Percentiles rank a stretch among this genome's conserved stretches.
These are phyloP conservation scores for Heliconius eleuchia DNA, from an alignment of 1,140 invertebrate species.

Conservation along the genomic window DNA sequence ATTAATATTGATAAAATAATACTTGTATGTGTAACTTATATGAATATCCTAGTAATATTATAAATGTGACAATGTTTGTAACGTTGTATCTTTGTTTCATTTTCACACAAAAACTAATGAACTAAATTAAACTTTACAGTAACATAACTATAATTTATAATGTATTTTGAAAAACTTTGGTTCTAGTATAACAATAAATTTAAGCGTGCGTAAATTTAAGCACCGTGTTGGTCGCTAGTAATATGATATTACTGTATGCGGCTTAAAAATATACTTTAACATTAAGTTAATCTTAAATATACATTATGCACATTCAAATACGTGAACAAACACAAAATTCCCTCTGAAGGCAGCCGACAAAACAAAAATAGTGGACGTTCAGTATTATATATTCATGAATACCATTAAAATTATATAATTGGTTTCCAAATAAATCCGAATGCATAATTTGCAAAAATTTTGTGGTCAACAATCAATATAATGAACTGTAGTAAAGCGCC, in stretches of 20 bases:
- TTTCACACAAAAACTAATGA: too few species aligned
- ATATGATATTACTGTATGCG: too few species aligned
- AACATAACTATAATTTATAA: too few species aligned
- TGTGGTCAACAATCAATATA: conserved; percentile 35
- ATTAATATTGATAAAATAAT: neutral
- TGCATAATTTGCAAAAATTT: conserved; percentile 28
- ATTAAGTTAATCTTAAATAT: neutral
- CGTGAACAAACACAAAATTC: neutral
- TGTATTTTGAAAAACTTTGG: too few species aligned
- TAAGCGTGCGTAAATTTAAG: too few species aligned
- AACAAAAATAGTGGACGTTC: neutral
- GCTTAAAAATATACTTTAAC: neutral
- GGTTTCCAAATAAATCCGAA: conserved; percentile 28
- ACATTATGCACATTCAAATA: too few species aligned
- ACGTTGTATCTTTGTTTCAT: too few species aligned
- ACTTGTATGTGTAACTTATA: neutral
- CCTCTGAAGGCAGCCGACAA: neutral
- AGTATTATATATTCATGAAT: neutral
- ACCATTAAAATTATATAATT: conserved; percentile 19
- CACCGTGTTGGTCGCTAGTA: too few species aligned
- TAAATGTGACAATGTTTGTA: neutral
- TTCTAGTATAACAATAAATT: too few species aligned
- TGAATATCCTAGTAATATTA: neutral
- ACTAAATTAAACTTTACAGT: too few species aligned
- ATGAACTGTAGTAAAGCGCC: conserved; percentile 31